Evolutionary conservation across 2,113 vertebrate genomes (phyloP).

Genomic region (Laticauda colubrina): DNA sequence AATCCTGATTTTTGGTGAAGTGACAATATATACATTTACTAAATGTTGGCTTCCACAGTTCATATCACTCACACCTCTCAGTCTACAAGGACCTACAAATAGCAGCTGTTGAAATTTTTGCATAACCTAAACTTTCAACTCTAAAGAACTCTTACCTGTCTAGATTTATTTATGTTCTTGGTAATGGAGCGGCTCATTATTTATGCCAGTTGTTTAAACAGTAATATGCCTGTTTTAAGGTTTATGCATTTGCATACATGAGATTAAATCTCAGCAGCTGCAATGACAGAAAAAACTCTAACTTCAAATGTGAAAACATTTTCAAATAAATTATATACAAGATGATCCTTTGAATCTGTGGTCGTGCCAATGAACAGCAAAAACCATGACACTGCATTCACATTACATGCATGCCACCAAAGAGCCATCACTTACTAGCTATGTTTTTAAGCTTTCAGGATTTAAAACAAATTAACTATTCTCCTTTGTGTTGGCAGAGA

Average conservation of each 20-base stretch:
- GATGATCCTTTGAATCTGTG: neutral
- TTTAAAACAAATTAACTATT: neutral
- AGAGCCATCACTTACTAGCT: neutral
- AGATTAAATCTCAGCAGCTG: neutral
- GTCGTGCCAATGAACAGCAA: neutral
- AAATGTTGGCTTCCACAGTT: slow-evolving; percentile 53
- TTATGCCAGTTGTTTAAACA: slow-evolving; percentile 70
- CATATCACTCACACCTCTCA: slow-evolving; percentile 63
- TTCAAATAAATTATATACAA: neutral
- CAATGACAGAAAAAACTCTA: neutral
- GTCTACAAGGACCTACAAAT: slow-evolving; percentile 68
- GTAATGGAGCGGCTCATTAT: slow-evolving; percentile 68
- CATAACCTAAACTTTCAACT: slow-evolving; percentile 74
- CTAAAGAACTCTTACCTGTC: slow-evolving; percentile 67
- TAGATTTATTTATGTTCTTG: slow-evolving; percentile 66
- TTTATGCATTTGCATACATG: slow-evolving; percentile 53
- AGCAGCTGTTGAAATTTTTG: slow-evolving; percentile 66
- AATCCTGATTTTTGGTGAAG: slow-evolving; percentile 60
- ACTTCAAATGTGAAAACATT: neutral
- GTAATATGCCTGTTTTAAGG: slow-evolving; percentile 65
- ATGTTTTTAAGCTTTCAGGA: neutral
- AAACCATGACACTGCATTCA: neutral
- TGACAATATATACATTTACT: slow-evolving; percentile 68
- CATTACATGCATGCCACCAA: neutral
- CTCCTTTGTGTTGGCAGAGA: neutral